Evolutionary conservation across 2,113 vertebrate genomes (phyloP).

Genomic region (Anguilla japonica): DNA sequence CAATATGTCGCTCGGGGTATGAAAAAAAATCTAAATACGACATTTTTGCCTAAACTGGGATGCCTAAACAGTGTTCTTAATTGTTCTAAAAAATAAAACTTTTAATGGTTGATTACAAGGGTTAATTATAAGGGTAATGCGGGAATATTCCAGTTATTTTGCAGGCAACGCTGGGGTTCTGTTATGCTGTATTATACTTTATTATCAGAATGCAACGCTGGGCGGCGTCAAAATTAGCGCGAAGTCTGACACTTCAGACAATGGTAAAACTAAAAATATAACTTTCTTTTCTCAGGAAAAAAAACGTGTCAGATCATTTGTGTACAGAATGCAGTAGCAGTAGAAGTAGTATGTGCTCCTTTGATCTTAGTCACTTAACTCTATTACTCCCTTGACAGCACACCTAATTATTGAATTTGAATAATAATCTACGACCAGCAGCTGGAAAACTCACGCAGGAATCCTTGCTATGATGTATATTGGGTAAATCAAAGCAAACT

Average conservation of each 20-base stretch:
- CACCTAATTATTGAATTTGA: background rate
- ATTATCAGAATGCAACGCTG: background rate
- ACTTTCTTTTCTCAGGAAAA: no score
- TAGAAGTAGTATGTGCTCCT: background rate
- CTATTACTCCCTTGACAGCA: background rate
- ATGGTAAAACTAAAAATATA: background rate
- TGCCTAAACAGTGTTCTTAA: no score
- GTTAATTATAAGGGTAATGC: no score
- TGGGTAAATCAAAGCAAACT: background rate
- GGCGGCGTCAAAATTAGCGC: background rate
- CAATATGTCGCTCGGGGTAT: no score
- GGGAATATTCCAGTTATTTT: no score
- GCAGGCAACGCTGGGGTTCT: no score
- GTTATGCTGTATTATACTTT: background rate
- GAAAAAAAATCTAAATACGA: no score
- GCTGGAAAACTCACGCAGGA: background rate
- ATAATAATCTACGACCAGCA: background rate
- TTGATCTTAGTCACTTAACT: background rate
- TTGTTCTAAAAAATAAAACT: no score
- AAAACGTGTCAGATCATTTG: no score
- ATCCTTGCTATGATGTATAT: background rate
- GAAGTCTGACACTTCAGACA: background rate
- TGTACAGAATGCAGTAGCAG: background rate
- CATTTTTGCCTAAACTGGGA: no score
- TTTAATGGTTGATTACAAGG: no score